These are phyloP conservation scores for Oryzias dopingdopingensis DNA, from an alignment of 2,797 vertebrate genomes.

Conservation along the genomic window DNA sequence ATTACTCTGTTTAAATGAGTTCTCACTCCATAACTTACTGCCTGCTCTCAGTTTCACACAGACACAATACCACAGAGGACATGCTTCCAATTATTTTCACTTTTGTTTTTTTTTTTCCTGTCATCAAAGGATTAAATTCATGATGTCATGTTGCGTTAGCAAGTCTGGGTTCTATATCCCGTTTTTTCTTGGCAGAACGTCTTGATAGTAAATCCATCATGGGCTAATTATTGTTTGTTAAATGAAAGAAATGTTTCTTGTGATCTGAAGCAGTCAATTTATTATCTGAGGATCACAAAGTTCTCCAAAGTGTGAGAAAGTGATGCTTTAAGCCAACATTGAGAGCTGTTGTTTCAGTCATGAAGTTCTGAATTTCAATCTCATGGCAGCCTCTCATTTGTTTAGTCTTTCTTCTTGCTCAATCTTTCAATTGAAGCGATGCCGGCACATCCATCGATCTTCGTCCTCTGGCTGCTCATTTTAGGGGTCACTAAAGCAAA, in stretches of 20 bases:
- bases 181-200: conserved; percentile 10
- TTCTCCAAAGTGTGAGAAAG: too few relatives aligned
- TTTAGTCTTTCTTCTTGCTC: too few relatives aligned
- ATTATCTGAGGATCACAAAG: conserved; percentile 2
- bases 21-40: not conserved
- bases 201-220: not conserved
- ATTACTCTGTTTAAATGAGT: not conserved
- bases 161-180: not conserved
- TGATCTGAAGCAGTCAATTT: conserved; percentile 10
- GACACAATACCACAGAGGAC: conserved; percentile 12
- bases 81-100: conserved; percentile 27
- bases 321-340: too few relatives aligned
- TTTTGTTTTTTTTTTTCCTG: conserved; percentile 15
- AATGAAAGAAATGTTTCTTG: conserved; percentile 1
- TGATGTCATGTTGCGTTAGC: conserved; percentile 15
- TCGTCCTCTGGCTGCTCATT: too few relatives aligned
- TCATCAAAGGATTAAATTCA: conserved; percentile 13
- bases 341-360: too few relatives aligned
- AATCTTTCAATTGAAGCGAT: too few relatives aligned
- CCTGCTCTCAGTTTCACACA: conserved; percentile 1
- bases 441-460: too few relatives aligned
- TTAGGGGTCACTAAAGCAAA: too few relatives aligned
- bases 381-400: too few relatives aligned
- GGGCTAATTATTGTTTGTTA: conserved; percentile 13
- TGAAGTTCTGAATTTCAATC: too few relatives aligned